Conservation (phyloP, 2,113 vertebrate genomes). For the Sapayoa aenigma region DNA sequence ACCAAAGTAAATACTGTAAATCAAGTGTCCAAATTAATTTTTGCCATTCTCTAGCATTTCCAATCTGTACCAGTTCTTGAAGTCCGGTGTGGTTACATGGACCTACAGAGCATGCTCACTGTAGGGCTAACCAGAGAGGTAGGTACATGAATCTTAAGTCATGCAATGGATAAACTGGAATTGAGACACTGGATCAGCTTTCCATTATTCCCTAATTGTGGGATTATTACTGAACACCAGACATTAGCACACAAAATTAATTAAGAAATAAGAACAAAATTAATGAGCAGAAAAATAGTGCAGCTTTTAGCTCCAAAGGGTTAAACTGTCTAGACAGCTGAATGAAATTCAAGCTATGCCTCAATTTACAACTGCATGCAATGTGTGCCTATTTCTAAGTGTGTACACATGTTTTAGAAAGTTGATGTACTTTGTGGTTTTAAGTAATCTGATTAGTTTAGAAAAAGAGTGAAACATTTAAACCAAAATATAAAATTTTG, state of each 20-base stretch:
- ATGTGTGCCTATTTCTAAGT: not conserved
- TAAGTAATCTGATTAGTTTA: not conserved
- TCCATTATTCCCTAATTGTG: not conserved
- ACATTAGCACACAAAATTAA: not conserved
- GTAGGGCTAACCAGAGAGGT: not conserved
- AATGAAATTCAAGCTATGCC: not conserved
- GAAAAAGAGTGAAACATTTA: not conserved
- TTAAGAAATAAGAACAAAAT: not conserved
- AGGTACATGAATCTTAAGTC: fast-evolving
- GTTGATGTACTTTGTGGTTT: not conserved
- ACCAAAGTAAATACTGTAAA: not conserved
- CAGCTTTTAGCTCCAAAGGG: not conserved
- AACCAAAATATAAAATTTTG: not conserved
- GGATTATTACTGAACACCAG: not conserved
- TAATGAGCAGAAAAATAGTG: not conserved
- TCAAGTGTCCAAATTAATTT: not conserved
- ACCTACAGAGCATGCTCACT: not conserved
- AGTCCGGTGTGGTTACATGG: not conserved
- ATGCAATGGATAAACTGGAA: fast-evolving
- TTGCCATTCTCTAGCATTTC: not conserved
- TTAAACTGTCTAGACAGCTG: not conserved
- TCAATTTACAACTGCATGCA: not conserved
- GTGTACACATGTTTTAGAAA: not conserved
- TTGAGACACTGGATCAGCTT: not conserved
- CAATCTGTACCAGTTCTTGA: not conserved